A percentile compares a stretch with the other conserved stretches of the same genome.
These are phyloP conservation scores for Ochotona princeps DNA, from an alignment of 2,113 vertebrate species.

Conservation along the genomic window DNA sequence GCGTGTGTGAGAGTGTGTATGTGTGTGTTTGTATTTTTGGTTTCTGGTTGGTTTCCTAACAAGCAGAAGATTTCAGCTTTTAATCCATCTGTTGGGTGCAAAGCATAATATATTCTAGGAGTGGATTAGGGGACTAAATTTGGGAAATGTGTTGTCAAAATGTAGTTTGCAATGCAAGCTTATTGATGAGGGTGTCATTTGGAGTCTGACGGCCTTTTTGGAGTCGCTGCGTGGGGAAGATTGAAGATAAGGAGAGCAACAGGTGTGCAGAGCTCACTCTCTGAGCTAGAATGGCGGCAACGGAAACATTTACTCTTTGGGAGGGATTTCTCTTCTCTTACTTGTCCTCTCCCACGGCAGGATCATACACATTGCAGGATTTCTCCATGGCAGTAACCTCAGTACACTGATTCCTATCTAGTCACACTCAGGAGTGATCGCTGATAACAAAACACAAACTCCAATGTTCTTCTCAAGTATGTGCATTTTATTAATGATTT, in stretches of 20 bases:
- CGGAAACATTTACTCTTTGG: not conserved
- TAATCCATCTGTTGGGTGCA: slow-evolving; percentile 82
- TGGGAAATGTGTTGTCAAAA: slow-evolving; percentile 79
- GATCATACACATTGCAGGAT: not conserved
- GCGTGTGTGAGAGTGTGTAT: not conserved
- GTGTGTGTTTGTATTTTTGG: slow-evolving; percentile 78
- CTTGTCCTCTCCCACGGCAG: not conserved
- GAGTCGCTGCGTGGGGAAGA: not conserved
- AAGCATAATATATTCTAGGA: slow-evolving; percentile 78
- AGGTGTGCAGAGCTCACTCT: not conserved
- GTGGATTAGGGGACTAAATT: slow-evolving; percentile 81
- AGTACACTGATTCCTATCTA: not conserved
- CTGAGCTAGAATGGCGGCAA: not conserved
- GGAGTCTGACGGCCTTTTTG: slow-evolving; percentile 75
- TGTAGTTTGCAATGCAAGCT: slow-evolving; percentile 73
- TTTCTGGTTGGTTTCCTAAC: slow-evolving; percentile 80
- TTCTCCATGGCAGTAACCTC: not conserved
- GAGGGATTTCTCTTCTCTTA: not conserved
- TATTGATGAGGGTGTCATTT: slow-evolving; percentile 74
- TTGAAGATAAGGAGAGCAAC: not conserved
- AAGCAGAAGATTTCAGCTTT: slow-evolving; percentile 81
- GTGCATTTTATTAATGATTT: slow-evolving; percentile 16
- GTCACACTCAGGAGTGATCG: not conserved
- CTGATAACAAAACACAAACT: slow-evolving; percentile 5
- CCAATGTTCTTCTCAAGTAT: not conserved